Percentiles rank a stretch among this genome's conserved stretches.
These are phyloP conservation scores for Proteles cristata DNA, from an alignment of 2,113 vertebrate genomes.

Conservation along the genomic window DNA sequence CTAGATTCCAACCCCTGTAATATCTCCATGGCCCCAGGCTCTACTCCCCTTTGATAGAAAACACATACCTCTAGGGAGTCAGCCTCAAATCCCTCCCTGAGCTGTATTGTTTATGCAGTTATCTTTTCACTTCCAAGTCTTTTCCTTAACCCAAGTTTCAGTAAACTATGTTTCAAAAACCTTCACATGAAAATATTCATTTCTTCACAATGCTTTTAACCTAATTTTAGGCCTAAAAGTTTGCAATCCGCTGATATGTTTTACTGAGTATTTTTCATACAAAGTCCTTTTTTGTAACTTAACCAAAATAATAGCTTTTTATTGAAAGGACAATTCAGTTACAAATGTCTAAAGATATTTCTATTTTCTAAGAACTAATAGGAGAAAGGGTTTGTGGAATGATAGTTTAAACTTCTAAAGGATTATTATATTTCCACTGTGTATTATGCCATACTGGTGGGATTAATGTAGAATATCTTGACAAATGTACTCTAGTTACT, in stretches of 20 bases:
- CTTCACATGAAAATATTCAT: background rate
- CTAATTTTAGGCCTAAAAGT: constrained; percentile 51
- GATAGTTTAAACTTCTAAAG: constrained; percentile 32
- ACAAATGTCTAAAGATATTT: constrained; percentile 54
- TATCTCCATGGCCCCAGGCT: background rate
- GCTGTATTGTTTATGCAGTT: background rate
- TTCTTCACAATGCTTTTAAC: background rate
- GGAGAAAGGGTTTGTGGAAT: background rate
- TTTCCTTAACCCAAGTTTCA: background rate
- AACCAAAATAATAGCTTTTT: constrained; percentile 18
- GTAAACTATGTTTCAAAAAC: constrained; percentile 1
- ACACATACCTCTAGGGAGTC: background rate
- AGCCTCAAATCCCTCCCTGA: background rate
- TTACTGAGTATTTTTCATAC: constrained; percentile 27
- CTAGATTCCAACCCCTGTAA: background rate
- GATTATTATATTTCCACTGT: background rate
- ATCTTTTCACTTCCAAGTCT: background rate
- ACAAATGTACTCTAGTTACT: background rate
- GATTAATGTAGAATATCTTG: background rate
- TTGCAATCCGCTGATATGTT: constrained; percentile 15
- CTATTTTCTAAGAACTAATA: constrained; percentile 39
- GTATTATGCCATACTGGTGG: background rate
- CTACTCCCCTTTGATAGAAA: background rate
- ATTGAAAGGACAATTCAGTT: constrained; percentile 40
- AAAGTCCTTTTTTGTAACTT: constrained; percentile 13